Percentiles rank a stretch among this genome's conserved stretches.
These are phyloP conservation scores for Aleiodes leptofemur DNA, from an alignment of 2,888 invertebrate species.

Conservation along the genomic window DNA sequence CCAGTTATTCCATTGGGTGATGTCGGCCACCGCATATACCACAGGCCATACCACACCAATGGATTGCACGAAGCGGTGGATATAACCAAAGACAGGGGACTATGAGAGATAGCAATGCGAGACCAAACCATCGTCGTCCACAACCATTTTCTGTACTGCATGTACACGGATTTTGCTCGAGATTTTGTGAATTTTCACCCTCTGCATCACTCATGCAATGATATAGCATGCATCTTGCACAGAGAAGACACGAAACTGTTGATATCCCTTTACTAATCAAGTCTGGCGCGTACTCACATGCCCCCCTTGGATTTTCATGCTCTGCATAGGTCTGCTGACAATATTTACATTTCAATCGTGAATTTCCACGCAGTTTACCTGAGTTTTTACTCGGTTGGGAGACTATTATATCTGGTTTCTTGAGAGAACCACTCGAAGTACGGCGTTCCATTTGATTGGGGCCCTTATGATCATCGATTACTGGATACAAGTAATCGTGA, in stretches of 20 bases:
- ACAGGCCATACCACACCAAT: conserved; percentile 88
- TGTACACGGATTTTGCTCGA: conserved; percentile 89
- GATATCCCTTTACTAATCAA: conserved; percentile 87
- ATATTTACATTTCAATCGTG: conserved; percentile 80
- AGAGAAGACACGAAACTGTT: conserved; percentile 88
- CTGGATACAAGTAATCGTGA: conserved; percentile 93
- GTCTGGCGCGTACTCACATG: conserved; percentile 92
- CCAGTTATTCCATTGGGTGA: conserved; percentile 73
- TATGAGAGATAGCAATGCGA: conserved; percentile 89
- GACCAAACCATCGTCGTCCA: conserved; percentile 88
- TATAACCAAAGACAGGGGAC: conserved; percentile 97
- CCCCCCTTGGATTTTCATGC: conserved; percentile 90
- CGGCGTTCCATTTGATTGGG: conserved; percentile 68
- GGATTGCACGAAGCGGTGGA: conserved; percentile 89
- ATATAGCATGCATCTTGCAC: conserved; percentile 93
- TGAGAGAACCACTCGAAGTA: conserved; percentile 76
- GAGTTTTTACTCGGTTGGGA: conserved; percentile 75
- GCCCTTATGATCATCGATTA: conserved; percentile 78
- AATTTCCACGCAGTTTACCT: conserved; percentile 68
- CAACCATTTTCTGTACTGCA: conserved; percentile 81
- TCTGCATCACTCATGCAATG: conserved; percentile 95
- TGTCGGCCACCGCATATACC: conserved; percentile 91
- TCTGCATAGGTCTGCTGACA: conserved; percentile 89
- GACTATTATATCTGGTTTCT: conserved; percentile 80
- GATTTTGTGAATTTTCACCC: conserved; percentile 80